Base-by-base conservation (phyloP, 2,888 invertebrate species). In the Morpho helenor region DNA sequence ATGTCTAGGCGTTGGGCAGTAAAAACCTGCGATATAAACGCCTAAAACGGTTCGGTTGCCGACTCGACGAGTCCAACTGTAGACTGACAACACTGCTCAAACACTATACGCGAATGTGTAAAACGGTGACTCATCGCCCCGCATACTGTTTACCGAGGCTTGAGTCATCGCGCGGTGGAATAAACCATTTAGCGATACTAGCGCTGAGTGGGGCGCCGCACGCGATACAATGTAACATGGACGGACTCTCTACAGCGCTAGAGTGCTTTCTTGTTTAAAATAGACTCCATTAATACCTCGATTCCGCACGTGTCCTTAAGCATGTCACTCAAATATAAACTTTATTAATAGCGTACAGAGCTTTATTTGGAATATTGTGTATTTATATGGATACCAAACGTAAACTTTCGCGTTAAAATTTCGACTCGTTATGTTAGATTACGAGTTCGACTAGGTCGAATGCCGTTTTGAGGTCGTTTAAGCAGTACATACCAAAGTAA, bases 91-190 rank as follows among this genome's bases (percentile, higher is more conserved):
- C 87, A 88, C 82, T 76, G 85, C 84, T 88, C 87, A 82, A 90
- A 88, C 86, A 87, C 89, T 88, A 84, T 85, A 89, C 90, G 89
- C 90, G 88, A 90, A 89, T 90, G 90, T 90, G 90, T 90, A 89
- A 89, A 90, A 87, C 83, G 88, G 90, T 90, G 90, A 89, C 88
- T 90, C 90, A 90, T 89, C 90, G 90, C 84, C 89, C 89, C 89
- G 90, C 90, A 90, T 89, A 88, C 90, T 90, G 89, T 90, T 90
- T 90, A 89, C 88, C 82, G 86, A 89, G 84, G 89, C 89, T 87
- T 89, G 89, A 89, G 88, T 89, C 89, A 88, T 88, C 90, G 85
- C 88, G 85, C 64, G 65, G 79, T 76, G 73, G 73, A 77, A 79
- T 72, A 73, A 68, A 71, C 73, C 65, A 66, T 57, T 63, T 74